Evolutionary conservation across 1,140 invertebrate species (phyloP).

Genomic region (Chionoecetes opilio): DNA sequence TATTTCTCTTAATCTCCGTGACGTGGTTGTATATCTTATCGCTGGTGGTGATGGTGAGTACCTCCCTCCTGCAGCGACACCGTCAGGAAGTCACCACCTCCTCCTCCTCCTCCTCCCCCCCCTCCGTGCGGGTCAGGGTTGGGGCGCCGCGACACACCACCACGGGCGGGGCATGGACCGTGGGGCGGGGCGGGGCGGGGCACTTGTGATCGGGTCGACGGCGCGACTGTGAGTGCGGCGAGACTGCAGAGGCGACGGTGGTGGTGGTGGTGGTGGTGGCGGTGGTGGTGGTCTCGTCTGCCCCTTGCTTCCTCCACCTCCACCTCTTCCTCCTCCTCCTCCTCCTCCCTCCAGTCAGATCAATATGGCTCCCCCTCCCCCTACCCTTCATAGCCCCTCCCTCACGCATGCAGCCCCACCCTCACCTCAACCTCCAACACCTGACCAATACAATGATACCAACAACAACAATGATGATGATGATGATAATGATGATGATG

Average conservation of each 20-base stretch:
- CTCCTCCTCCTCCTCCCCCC: constrained; percentile 22
- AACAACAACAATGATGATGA: neutral
- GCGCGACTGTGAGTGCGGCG: neutral
- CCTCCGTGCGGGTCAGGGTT: neutral
- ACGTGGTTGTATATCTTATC: too few species aligned
- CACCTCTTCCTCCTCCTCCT: constrained; percentile 14
- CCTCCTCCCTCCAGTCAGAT: constrained; percentile 14
- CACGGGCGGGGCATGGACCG: neutral
- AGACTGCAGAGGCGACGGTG: neutral
- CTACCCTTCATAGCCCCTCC: neutral
- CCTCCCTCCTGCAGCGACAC: neutral
- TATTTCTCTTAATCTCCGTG: too few species aligned
- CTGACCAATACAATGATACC: neutral
- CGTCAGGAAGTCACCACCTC: neutral
- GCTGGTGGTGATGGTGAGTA: neutral
- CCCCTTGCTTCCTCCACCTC: neutral
- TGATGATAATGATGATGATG: too few species aligned
- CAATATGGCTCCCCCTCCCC: neutral
- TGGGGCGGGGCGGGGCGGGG: neutral
- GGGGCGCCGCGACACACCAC: neutral
- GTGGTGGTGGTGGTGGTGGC: neutral
- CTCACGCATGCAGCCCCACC: neutral
- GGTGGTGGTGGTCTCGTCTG: neutral
- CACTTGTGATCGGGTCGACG: neutral
- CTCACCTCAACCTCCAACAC: too few species aligned